A percentile compares a stretch with the other conserved stretches of the same genome.
These are phyloP conservation scores for Acromyrmex heyeri DNA, from an alignment of 1,140 invertebrate species.

Conservation along the genomic window DNA sequence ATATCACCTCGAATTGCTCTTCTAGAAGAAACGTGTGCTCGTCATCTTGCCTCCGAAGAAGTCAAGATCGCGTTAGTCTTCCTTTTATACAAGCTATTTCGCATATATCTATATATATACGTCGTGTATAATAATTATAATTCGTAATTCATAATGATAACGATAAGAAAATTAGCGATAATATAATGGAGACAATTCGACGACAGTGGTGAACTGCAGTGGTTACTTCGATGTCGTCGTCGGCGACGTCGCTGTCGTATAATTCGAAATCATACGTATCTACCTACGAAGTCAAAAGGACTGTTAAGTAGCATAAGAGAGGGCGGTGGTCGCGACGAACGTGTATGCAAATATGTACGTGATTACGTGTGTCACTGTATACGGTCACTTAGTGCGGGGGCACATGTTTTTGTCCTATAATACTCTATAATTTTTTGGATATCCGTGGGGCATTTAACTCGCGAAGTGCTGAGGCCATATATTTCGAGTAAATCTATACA, in stretches of 20 bases:
- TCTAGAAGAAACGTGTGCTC: conserved; percentile 30
- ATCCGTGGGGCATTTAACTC: conserved; percentile 30
- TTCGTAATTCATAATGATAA: conserved; percentile 35
- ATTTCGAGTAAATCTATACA: not conserved
- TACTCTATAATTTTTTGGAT: conserved; percentile 56
- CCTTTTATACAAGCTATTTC: conserved; percentile 14
- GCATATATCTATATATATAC: conserved; percentile 23
- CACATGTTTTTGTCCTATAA: conserved; percentile 54
- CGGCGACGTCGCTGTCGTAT: conserved; percentile 48
- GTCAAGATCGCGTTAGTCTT: conserved; percentile 15
- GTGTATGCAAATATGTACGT: conserved; percentile 42
- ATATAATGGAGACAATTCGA: conserved; percentile 45
- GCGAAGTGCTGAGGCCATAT: conserved; percentile 30
- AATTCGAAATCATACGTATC: conserved; percentile 73
- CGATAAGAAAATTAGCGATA: conserved; percentile 62
- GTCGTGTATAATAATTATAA: conserved; percentile 65
- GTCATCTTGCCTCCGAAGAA: not conserved
- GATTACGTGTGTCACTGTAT: conserved; percentile 49
- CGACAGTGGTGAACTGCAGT: conserved; percentile 23
- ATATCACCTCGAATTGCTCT: conserved; percentile 52
- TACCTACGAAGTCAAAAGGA: conserved; percentile 79
- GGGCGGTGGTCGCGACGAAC: conserved; percentile 73
- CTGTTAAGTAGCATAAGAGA: conserved; percentile 78
- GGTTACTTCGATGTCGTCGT: conserved; percentile 25
- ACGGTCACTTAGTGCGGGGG: conserved; percentile 43